Percentiles rank a stretch among this genome's conserved stretches.
Evolutionary conservation across 2,888 invertebrate species (phyloP).

Genomic region (Erebia epiphron): DNA sequence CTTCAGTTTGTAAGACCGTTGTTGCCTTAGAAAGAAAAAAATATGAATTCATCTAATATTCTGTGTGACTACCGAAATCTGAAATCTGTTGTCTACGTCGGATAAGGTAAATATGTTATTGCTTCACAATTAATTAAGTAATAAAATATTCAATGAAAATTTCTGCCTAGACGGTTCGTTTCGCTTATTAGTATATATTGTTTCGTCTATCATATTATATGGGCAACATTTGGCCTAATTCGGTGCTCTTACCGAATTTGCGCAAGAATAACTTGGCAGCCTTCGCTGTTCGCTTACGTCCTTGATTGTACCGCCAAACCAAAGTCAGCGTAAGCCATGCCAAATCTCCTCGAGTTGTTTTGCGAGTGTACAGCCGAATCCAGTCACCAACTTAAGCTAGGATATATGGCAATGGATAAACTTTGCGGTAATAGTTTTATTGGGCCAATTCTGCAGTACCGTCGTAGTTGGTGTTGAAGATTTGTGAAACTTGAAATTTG

Average conservation of each 20-base stretch:
- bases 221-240: conserved; percentile 36
- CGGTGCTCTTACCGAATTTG: conserved; percentile 42
- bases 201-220: conserved; percentile 32
- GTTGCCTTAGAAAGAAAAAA: too few relatives aligned
- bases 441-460: conserved; percentile 32
- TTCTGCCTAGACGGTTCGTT: conserved; percentile 10
- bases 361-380: conserved; percentile 47
- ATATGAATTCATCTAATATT: too few relatives aligned
- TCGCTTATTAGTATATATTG: conserved; percentile 21
- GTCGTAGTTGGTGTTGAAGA: conserved; percentile 27
- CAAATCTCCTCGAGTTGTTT: conserved; percentile 70
- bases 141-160: too few relatives aligned
- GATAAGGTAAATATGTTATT: too few relatives aligned
- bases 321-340: conserved; percentile 66
- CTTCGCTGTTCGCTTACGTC: conserved; percentile 54
- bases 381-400: conserved; percentile 43
- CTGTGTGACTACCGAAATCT: too few relatives aligned
- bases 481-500: conserved; percentile 16
- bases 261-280: conserved; percentile 56
- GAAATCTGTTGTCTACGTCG: too few relatives aligned
- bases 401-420: conserved; percentile 43
- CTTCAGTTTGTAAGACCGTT: too few relatives aligned
- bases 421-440: conserved; percentile 42
- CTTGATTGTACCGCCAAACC: conserved; percentile 56
- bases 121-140: too few relatives aligned